Percentiles rank a stretch among this genome's conserved stretches.
phyloP scores from a whole-genome alignment of 1,140 invertebrate genomes.

The Drosophila serrata region DNA sequence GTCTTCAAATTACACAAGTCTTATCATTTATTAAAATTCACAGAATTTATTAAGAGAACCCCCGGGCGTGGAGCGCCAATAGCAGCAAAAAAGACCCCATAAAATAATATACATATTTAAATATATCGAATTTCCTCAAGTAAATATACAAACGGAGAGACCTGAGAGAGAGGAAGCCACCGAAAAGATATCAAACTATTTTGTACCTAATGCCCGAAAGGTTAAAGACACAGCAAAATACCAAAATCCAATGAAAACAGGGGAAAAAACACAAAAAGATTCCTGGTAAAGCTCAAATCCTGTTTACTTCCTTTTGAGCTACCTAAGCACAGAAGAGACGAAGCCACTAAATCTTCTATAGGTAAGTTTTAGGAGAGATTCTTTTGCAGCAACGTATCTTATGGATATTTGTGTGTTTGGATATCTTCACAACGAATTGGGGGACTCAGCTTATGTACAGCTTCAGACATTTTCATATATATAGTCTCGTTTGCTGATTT shows the following conservation, averaged over 20 bases:
- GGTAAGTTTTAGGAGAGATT: constrained; percentile 63
- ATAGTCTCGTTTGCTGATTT: constrained; percentile 73
- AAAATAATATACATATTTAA: constrained; percentile 67
- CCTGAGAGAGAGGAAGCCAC: constrained; percentile 2
- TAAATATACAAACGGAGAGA: constrained; percentile 50
- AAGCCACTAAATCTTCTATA: constrained; percentile 76
- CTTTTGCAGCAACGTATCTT: constrained; percentile 41
- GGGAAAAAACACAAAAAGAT: constrained; percentile 32
- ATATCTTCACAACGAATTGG: constrained; percentile 19
- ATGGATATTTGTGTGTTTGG: constrained; percentile 15
- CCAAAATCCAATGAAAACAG: constrained; percentile 7
- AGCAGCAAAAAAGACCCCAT: constrained; percentile 33
- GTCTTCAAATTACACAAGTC: constrained; percentile 75
- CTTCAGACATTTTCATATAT: constrained; percentile 59
- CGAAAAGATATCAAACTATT: constrained; percentile 65
- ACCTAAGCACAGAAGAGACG: constrained; percentile 68
- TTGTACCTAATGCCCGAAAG: constrained; percentile 64
- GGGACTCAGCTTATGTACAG: constrained; percentile 48
- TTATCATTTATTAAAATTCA: constrained; percentile 79
- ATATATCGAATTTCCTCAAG: constrained; percentile 76
- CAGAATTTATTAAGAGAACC: constrained; percentile 70
- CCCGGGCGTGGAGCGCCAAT: constrained; percentile 25
- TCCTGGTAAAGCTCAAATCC: constrained; percentile 77
- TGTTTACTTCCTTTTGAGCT: constrained; percentile 78
- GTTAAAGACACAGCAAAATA: constrained; percentile 43